Evolutionary conservation across 37 sponge, comb jelly and placozoan genomes (phyloP), one percentile per base, ranked within the genome.

Genomic region (Dysidea cf. avara): DNA sequence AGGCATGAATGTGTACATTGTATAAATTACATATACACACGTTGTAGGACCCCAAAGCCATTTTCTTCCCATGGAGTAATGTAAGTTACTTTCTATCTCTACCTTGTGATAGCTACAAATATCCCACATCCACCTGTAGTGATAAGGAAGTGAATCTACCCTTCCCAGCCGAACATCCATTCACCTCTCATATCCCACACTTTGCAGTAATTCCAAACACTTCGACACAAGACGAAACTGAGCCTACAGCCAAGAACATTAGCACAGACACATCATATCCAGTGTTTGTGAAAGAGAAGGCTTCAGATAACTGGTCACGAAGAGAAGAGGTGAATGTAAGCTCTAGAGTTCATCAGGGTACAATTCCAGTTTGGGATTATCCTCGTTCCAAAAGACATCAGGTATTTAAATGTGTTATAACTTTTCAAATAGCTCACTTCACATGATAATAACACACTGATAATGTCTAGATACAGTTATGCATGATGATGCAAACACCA

Each of bases 101-200:
- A 26, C 29, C 35, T n/a, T 47, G 7, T 29, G 18, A 31, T 14
- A 48, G 30, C 9, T 52, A 25, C 24, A 26, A 70, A 7, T 20
- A 21, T 33, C 2, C 22, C 16, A n/a, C 64, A n/a, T 76, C 18
- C 20, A 18, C 7, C 7, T 54, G 13, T 68, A 92, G 93, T 21
- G 33, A 66, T 20, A 83, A 75, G 29, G 85, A 83, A 53, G 20
- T 87, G 2, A 39, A 51, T 24, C 66, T 56, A 2, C 84, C 84
- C 12, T 92, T 87, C 43, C 93, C 93, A 21, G 76, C 85, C 0
- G 85, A 92, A 73, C 93, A 92, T 53, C 93, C 93, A 9, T 86
- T 59, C 66, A 66, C 84, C 43, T 92, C 93, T 13, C 93, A 92
- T 66, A 87, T 68, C 7, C 66, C 84, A 2, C 61, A 71, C 30